Evolutionary conservation across 1,140 invertebrate species (phyloP), one percentile per base, ranked within the genome.

Genomic region (Dysdera silvatica): DNA sequence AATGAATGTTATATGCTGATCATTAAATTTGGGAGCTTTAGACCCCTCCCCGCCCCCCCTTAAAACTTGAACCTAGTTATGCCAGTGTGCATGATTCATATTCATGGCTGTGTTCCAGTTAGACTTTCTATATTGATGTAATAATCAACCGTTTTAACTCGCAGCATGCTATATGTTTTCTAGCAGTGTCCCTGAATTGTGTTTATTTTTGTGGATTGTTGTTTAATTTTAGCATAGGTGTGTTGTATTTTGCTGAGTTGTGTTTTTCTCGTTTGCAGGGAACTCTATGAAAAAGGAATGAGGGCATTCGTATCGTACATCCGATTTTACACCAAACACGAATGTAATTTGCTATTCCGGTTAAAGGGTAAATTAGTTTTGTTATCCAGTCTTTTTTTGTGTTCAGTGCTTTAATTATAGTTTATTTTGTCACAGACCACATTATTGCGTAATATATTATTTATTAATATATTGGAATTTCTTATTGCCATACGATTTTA

Each of bases 241-340:
- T 7, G 23, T 8, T 43, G 41, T 43, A 4, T 20, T 14, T 8
- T 45, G 10, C 2, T 20, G 24, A 45, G 24, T 20, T 45, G 24
- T 49, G 26, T 49, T 54, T n/a, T 62, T 62, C n/a, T n/a, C n/a
- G n/a, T n/a, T n/a, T n/a, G 5, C 43, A 45, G 61, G 54, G 80
- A 82, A 3, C 71, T 91, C 26, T 87, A 91, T 74, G 93, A 97
- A 70, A 91, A 91, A 75, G 91, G 86, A 1, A 88, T 89, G 67
- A 77, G 85, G 62, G 95, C 96, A 3, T 98, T 95, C 78, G 95
- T 99, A 1, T 98, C 95, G 0, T 95, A 92, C 74, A 82, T 98
- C 37, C 85, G 90, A 71, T 85, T 90, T 0, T 99, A 99, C 77
- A 84, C 82, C 5, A 98, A 98, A 78, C 94, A 99, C 76, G 95